A percentile compares a stretch with the other conserved stretches of the same genome.
Evolutionary conservation across 2,797 vertebrate genomes (phyloP).

Genomic region (Micropoecilia bifurca): DNA sequence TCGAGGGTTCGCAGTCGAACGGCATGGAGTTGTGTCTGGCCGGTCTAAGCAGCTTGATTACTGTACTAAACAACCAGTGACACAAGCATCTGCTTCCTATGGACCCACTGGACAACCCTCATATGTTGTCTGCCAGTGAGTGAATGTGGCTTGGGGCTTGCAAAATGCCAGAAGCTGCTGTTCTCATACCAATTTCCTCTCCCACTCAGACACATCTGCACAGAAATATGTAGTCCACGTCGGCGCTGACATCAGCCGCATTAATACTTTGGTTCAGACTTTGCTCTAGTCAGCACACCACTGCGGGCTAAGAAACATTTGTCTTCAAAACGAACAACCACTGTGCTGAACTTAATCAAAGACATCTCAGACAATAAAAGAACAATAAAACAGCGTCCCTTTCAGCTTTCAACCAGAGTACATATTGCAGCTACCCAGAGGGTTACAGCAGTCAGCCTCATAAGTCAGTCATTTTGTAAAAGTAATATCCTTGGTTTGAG

Average conservation of each 20-base stretch:
- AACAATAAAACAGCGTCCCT: conserved; percentile 62
- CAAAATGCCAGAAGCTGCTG: conserved; percentile 61
- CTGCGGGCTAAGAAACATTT: conserved; percentile 52
- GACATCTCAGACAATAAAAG: conserved; percentile 63
- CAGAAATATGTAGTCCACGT: conserved; percentile 46
- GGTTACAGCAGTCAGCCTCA: conserved; percentile 41
- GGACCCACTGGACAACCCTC: conserved; percentile 24
- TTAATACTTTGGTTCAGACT: conserved; percentile 38
- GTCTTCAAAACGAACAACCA: conserved; percentile 60
- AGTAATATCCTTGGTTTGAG: conserved; percentile 56
- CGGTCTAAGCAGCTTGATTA: conserved; percentile 29
- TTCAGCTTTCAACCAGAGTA: conserved; percentile 42
- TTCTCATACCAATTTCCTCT: conserved; percentile 34
- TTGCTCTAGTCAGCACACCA: conserved; percentile 44
- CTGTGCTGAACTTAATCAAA: conserved; percentile 65
- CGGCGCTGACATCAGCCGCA: conserved; percentile 48
- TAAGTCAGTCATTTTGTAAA: conserved; percentile 62
- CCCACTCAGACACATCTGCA: conserved; percentile 42
- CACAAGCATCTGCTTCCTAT: conserved; percentile 55
- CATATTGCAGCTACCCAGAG: conserved; percentile 44
- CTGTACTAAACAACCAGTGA: conserved; percentile 42
- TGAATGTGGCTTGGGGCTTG: conserved; percentile 27
- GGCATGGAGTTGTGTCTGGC: conserved; percentile 16
- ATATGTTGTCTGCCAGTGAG: conserved; percentile 31
- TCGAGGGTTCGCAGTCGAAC: conserved; percentile 35